A percentile compares a stretch with the other conserved stretches of the same genome.
Conservation (phyloP, 2,888 invertebrate species). For the Dioctria linearis region DNA sequence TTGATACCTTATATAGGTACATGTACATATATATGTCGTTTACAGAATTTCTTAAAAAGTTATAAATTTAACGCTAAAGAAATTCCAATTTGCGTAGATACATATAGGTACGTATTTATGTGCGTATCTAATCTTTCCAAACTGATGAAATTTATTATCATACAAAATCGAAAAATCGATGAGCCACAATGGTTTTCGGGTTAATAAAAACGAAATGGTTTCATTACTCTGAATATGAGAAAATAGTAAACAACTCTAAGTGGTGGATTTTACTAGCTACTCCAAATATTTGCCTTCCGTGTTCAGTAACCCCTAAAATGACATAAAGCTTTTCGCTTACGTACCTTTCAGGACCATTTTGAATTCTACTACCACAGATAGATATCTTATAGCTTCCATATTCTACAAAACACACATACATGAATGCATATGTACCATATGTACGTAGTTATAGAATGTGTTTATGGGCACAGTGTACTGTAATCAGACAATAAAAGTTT, state of each 20-base stretch:
- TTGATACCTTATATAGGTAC: too few species aligned
- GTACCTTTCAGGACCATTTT: neutral
- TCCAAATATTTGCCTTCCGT: conserved; percentile 36
- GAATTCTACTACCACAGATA: neutral
- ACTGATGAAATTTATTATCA: too few species aligned
- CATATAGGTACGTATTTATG: too few species aligned
- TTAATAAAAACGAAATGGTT: neutral
- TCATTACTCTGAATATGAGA: neutral
- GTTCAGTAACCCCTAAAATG: conserved; percentile 8
- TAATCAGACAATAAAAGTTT: conserved; percentile 46
- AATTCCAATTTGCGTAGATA: too few species aligned
- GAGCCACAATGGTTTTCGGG: neutral
- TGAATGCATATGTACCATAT: neutral
- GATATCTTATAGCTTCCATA: neutral
- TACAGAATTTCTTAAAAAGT: too few species aligned
- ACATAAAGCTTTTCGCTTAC: neutral
- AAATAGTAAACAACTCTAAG: conserved; percentile 12
- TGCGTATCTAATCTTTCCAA: too few species aligned
- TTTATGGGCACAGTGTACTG: neutral
- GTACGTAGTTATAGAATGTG: neutral
- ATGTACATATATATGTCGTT: too few species aligned
- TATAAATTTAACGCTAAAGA: too few species aligned
- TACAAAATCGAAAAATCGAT: neutral
- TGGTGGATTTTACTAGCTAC: neutral
- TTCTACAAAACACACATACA: neutral